A percentile compares a stretch with the other conserved stretches of the same genome.
Conservation (phyloP, 2,888 invertebrate genomes). For the Rotaria sp. region DNA sequence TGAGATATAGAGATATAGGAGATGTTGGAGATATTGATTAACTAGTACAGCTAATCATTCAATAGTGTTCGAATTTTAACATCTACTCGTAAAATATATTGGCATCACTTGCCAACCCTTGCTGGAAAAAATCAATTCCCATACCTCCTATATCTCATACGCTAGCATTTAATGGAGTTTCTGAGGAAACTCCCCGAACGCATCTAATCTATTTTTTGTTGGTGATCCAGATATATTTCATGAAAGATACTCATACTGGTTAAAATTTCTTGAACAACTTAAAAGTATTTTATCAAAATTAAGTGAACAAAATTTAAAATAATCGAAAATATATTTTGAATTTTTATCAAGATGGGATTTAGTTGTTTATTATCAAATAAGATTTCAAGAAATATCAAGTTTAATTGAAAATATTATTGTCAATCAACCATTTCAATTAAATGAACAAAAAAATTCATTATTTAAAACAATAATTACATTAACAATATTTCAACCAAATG, state of each 20-base stretch:
- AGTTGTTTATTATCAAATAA: slow-evolving; percentile 88
- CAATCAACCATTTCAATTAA: slow-evolving; percentile 41
- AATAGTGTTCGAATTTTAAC: too few species aligned
- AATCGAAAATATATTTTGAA: slow-evolving; percentile 58
- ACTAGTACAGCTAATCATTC: too few species aligned
- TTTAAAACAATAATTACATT: not conserved
- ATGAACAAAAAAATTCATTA: not conserved
- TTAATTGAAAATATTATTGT: slow-evolving; percentile 60
- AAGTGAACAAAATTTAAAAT: slow-evolving; percentile 55
- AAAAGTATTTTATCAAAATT: slow-evolving; percentile 13
- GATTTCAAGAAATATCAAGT: slow-evolving; percentile 85
- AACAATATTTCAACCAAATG: not conserved
- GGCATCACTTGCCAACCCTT: too few species aligned
- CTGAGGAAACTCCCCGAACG: too few species aligned
- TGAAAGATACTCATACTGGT: slow-evolving; percentile 31
- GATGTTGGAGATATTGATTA: too few species aligned
- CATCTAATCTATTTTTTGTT: slow-evolving; percentile 83
- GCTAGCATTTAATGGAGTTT: too few species aligned
- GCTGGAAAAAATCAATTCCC: too few species aligned
- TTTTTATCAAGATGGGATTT: slow-evolving; percentile 83
- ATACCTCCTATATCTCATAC: too few species aligned
- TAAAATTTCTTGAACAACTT: slow-evolving; percentile 33
- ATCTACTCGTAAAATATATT: too few species aligned
- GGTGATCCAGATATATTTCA: slow-evolving; percentile 83
- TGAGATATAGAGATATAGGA: too few species aligned